A percentile compares a stretch with the other conserved stretches of the same genome.
Conservation (phyloP, 2,113 vertebrate genomes). For the Stictonetta naevosa region DNA sequence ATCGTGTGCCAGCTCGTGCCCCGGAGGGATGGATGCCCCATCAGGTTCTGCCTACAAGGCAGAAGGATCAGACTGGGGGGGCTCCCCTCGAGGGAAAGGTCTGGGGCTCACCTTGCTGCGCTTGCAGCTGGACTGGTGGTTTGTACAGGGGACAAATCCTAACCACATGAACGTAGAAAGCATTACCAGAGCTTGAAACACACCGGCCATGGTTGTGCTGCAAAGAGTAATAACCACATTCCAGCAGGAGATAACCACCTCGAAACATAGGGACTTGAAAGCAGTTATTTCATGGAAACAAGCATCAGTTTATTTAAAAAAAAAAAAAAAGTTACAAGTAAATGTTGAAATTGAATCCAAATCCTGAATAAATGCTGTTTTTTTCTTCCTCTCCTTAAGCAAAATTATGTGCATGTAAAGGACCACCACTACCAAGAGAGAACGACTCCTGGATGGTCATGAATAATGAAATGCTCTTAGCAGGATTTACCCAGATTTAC, state of each 20-base stretch:
- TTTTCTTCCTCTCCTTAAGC: not conserved
- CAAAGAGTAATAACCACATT: not conserved
- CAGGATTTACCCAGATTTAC: not conserved
- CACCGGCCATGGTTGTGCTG: not conserved
- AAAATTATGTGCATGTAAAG: not conserved
- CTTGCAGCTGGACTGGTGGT: not conserved
- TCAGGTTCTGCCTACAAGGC: rapidly evolving
- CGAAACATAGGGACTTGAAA: rapidly evolving
- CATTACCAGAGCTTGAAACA: not conserved
- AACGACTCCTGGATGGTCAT: not conserved
- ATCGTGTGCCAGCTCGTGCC: not conserved
- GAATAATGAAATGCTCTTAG: not conserved
- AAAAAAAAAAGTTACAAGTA: not conserved
- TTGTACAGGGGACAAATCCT: not conserved
- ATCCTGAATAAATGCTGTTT: not conserved
- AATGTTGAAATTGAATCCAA: not conserved
- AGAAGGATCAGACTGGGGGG: not conserved
- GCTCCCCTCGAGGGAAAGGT: rapidly evolving
- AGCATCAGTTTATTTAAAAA: not conserved
- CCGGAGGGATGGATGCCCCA: not conserved
- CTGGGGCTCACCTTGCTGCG: not conserved
- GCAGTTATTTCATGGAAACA: not conserved
- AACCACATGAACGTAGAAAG: not conserved
- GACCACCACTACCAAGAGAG: not conserved
- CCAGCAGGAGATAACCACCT: not conserved